Percentiles rank a stretch among this genome's conserved stretches.
phyloP scores from a whole-genome alignment of 2,888 invertebrate species.

The Nebria brevicollis region DNA sequence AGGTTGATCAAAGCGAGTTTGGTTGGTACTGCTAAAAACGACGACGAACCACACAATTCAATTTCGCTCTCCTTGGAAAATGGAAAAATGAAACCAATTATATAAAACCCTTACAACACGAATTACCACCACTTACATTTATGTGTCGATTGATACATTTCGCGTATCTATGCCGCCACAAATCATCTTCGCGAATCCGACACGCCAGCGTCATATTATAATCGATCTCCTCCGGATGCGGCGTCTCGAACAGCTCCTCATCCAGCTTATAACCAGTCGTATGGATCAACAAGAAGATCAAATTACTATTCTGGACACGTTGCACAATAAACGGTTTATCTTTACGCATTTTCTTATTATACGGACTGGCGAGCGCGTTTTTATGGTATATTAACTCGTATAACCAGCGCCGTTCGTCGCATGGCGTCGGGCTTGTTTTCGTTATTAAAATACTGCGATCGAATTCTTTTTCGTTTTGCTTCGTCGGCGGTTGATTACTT shows the following conservation, averaged over 20 bases:
- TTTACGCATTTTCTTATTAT: constrained; percentile 24
- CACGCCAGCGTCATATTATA: constrained; percentile 52
- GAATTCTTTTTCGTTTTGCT: constrained; percentile 67
- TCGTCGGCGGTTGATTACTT: constrained; percentile 59
- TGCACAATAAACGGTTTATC: constrained; percentile 78
- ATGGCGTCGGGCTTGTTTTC: constrained; percentile 84
- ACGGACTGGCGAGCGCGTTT: constrained; percentile 57
- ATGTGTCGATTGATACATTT: constrained; percentile 27
- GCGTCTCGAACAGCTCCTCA: constrained; percentile 49
- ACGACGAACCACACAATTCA: constrained; percentile 23
- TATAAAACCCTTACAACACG: neutral
- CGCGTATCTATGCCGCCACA: constrained; percentile 23
- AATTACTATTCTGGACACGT: constrained; percentile 80
- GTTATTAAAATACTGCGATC: constrained; percentile 74
- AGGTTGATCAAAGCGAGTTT: constrained; percentile 5
- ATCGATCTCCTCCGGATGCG: constrained; percentile 57
- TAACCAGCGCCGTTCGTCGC: constrained; percentile 75
- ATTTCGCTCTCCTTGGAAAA: constrained; percentile 20
- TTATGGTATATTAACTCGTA: constrained; percentile 55
- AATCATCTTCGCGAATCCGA: constrained; percentile 33
- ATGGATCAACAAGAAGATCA: constrained; percentile 81
- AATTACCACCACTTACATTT: constrained; percentile 17
- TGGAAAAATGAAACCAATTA: neutral
- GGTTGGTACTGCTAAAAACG: constrained; percentile 6
- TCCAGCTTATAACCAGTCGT: constrained; percentile 65